Evolutionary conservation across 2,797 vertebrate genomes (phyloP).

Genomic region (Hoplostethus atlanticus): DNA sequence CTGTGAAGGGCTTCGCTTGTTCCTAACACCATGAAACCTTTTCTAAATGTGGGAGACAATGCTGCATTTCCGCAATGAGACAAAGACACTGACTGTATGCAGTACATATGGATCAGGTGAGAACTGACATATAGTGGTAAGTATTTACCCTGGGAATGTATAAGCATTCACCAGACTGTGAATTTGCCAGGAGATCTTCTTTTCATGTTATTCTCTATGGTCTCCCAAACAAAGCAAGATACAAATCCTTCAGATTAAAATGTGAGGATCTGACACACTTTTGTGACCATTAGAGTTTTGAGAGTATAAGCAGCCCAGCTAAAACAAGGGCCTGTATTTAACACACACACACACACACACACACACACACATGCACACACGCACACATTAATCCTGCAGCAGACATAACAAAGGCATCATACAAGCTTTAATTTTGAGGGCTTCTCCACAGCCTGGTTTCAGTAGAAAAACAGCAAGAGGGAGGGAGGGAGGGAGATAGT

Average conservation of each 20-base stretch:
- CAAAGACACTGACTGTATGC: not conserved
- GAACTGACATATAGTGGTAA: not conserved
- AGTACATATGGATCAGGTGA: not conserved
- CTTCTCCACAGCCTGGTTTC: slow-evolving; percentile 53
- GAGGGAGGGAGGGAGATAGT: slow-evolving; percentile 25
- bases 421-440: slow-evolving; percentile 55
- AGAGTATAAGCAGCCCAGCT: not conserved
- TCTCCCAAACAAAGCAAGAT: slow-evolving; percentile 37
- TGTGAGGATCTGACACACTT: slow-evolving; percentile 8
- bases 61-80: no score
- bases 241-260: slow-evolving; percentile 66
- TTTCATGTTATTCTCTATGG: slow-evolving; percentile 40
- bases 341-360: slow-evolving; percentile 36
- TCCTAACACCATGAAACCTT: no score
- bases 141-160: slow-evolving; percentile 8
- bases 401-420: slow-evolving; percentile 63
- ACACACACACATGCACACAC: slow-evolving; percentile 48
- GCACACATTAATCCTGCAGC: slow-evolving; percentile 67
- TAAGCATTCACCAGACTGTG: slow-evolving; percentile 17
- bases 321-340: slow-evolving; percentile 16
- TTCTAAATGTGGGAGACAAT: no score
- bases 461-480: slow-evolving; percentile 45
- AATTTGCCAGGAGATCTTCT: slow-evolving; percentile 29
- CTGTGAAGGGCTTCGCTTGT: no score
- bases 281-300: not conserved